phyloP scores from a whole-genome alignment of 1,140 invertebrate genomes.

The Meteorus sp. region DNA sequence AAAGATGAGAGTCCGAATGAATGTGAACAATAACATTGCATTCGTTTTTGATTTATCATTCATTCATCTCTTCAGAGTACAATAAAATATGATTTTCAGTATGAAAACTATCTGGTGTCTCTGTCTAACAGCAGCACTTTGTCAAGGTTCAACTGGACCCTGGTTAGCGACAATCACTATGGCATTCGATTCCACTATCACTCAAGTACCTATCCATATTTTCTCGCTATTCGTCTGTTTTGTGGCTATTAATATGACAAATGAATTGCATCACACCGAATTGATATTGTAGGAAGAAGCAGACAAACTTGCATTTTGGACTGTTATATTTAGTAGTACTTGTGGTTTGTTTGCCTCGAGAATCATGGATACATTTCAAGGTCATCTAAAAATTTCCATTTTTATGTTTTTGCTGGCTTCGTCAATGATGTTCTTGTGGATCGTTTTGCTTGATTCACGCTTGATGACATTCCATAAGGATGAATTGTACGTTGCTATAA shows the following conservation, averaged over 20 bases:
- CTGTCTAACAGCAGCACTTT: constrained; percentile 48
- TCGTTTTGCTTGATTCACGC: constrained; percentile 41
- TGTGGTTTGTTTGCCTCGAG: constrained; percentile 43
- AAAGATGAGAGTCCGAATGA: background rate
- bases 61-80: background rate
- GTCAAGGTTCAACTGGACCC: constrained; percentile 51
- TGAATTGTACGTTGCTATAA: constrained; percentile 41
- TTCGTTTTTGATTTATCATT: constrained; percentile 23
- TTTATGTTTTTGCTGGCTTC: constrained; percentile 40
- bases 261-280: background rate
- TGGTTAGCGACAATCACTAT: constrained; percentile 57
- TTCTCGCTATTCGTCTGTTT: too few species aligned
- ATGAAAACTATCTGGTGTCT: constrained; percentile 53
- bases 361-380: constrained; percentile 45
- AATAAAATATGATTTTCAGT: constrained; percentile 32
- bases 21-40: background rate
- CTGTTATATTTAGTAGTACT: constrained; percentile 43
- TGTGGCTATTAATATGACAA: too few species aligned
- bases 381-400: constrained; percentile 44
- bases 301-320: constrained; percentile 49
- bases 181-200: constrained; percentile 41
- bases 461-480: constrained; percentile 41
- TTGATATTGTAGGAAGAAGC: constrained; percentile 38
- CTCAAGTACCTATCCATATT: constrained; percentile 38
- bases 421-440: constrained; percentile 48